Evolutionary conservation across 1,140 invertebrate species (phyloP).

Genomic region (Condylostylus longicornis): DNA sequence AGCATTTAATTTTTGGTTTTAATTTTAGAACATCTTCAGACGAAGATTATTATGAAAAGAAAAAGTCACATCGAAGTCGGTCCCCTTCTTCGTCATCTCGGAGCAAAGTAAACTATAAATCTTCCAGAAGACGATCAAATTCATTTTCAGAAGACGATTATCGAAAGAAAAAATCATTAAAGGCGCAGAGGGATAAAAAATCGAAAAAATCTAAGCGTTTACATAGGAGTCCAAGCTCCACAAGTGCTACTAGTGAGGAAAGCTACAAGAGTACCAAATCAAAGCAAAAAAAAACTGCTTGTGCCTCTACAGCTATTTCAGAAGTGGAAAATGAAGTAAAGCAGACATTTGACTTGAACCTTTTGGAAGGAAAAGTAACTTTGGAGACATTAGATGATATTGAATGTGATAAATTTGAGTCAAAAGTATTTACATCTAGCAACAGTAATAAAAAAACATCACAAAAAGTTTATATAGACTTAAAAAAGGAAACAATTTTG

Average conservation of each 20-base stretch:
- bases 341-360: too few relatives aligned
- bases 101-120: constrained; percentile 12
- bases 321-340: constrained; percentile 20
- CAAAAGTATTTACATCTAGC: constrained; percentile 18
- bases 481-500: constrained; percentile 20
- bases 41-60: too few relatives aligned
- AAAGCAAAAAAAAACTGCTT: constrained; percentile 3
- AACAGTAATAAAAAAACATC: constrained; percentile 7
- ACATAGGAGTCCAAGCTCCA: too few relatives aligned
- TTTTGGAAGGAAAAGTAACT: not conserved
- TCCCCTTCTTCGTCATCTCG: constrained; percentile 9
- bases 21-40: too few relatives aligned
- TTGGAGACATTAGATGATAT: constrained; percentile 17
- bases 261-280: constrained; percentile 7
- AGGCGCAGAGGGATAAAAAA: too few relatives aligned
- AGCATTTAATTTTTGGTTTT: constrained; percentile 7
- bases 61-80: not conserved
- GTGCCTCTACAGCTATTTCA: constrained; percentile 18
- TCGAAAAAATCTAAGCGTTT: too few relatives aligned
- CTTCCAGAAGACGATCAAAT: constrained; percentile 23
- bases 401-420: constrained; percentile 23
- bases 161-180: too few relatives aligned
- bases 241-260: too few relatives aligned
- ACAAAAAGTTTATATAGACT: constrained; percentile 25
- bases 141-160: constrained; percentile 22